These are phyloP conservation scores for Pilophorus perplexus DNA, from an alignment of 2,888 invertebrate species.

Conservation along the genomic window DNA sequence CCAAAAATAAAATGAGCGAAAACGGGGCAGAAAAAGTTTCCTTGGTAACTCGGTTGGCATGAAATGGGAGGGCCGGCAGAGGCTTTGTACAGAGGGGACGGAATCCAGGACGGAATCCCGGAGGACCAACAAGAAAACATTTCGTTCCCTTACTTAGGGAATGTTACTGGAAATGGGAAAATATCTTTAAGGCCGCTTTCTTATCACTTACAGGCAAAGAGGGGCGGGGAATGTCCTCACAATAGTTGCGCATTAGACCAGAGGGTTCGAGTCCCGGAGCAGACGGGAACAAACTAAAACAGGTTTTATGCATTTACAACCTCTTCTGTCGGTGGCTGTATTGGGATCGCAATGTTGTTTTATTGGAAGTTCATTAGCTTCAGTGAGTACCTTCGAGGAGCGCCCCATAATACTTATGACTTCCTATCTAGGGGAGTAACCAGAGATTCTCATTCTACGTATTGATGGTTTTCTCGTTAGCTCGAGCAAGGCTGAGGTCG, in stretches of 20 bases:
- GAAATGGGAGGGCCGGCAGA: background rate
- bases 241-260: constrained; percentile 31
- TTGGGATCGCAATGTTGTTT: constrained; percentile 28
- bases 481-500: no score
- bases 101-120: constrained; percentile 22
- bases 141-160: background rate
- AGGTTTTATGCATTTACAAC: constrained; percentile 40
- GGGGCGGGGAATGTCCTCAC: constrained; percentile 4
- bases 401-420: constrained; percentile 20
- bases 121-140: background rate
- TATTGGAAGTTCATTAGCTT: constrained; percentile 37
- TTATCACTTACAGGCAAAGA: background rate
- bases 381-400: background rate
- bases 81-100: no score
- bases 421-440: background rate
- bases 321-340: constrained; percentile 32
- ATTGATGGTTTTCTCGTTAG: background rate
- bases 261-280: background rate
- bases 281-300: constrained; percentile 22
- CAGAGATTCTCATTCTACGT: background rate
- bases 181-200: constrained; percentile 24
- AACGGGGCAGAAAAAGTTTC: background rate
- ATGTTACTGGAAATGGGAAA: constrained; percentile 38
- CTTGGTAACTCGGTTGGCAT: background rate
- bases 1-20: background rate